Evolutionary conservation across 2,797 vertebrate genomes (phyloP), one percentile per base, ranked within the genome.

Genomic region (Melanotaenia pygmaea): DNA sequence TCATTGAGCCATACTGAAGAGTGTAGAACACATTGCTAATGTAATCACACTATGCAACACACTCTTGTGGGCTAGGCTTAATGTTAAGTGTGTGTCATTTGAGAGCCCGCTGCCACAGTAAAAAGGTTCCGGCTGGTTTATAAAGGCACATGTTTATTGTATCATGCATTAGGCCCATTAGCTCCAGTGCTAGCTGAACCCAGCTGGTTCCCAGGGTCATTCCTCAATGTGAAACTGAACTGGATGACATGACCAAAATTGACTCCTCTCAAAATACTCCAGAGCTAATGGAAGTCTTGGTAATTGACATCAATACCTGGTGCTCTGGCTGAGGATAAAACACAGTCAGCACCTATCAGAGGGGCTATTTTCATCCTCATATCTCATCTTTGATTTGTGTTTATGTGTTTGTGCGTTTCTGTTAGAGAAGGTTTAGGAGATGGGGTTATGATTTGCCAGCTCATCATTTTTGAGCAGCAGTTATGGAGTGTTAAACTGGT

Each of bases 131-230:
- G 76, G 77, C 78, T 86, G 87, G 86, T 88, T 90, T 89, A 87
- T 91, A 87, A 90, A 92, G 88, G 86, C 80, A 81, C 83, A 80
- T 90, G 89, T 89, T 92, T 92, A 91, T 92, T 89, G 86, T 89
- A 85, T 83, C 85, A 82, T 90, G 86, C 87, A 87, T 91, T 86
- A 86, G 77, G 69, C 80, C 90, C 91, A 90, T 93, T 92, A 92
- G 88, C 80, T 75, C 12, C 76, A 28, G 73, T 64, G 72, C 84
- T 81, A 72, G 83, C 89, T 76, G 72, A 89, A 86, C 80, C 74
- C 79, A 77, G 86, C 88, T 80, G 80, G 72, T 73, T 81, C 64
- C 69, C 77, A 66, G 88, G 85, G 89, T 94, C 89, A 86, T 89
- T 80, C 79, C 78, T 92, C 89, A 89, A 89, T 84, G 86, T 86